These are phyloP conservation scores for Catamblyrhynchus diadema DNA, from an alignment of 2,797 vertebrate genomes.

Conservation along the genomic window DNA sequence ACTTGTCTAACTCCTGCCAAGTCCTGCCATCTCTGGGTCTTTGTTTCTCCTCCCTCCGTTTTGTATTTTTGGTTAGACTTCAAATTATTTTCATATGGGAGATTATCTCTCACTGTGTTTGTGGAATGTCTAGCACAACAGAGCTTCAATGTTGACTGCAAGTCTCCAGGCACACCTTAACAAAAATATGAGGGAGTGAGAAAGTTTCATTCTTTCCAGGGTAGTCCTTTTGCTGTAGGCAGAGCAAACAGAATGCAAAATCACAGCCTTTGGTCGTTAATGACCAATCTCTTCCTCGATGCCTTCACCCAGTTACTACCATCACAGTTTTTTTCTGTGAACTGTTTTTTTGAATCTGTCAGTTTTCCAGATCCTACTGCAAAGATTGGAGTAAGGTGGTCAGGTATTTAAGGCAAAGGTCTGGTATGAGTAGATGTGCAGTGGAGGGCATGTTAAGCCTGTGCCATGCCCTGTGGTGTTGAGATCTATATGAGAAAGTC, in stretches of 20 bases:
- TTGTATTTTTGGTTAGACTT: constrained; percentile 35
- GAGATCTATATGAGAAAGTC: not conserved
- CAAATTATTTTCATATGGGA: constrained; percentile 46
- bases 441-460: not conserved
- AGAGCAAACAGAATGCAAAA: not conserved
- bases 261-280: not conserved
- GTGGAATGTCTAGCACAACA: constrained; percentile 27
- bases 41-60: constrained; percentile 13
- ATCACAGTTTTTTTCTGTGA: not conserved
- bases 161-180: constrained; percentile 13
- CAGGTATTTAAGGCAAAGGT: not conserved
- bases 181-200: constrained; percentile 17
- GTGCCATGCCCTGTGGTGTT: not conserved
- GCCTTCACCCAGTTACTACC: not conserved
- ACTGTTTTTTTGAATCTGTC: not conserved
- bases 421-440: not conserved
- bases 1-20: not conserved
- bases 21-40: not conserved
- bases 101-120: constrained; percentile 47
- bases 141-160: not conserved
- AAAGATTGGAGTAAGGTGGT: not conserved
- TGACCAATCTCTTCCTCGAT: not conserved
- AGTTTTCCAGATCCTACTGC: not conserved
- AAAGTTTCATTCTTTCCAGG: constrained; percentile 27
- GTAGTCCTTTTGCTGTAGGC: not conserved